Percentiles rank a stretch among this genome's conserved stretches.
Evolutionary conservation across 2,797 vertebrate species (phyloP).

Genomic region (Orestias chungarensis): DNA sequence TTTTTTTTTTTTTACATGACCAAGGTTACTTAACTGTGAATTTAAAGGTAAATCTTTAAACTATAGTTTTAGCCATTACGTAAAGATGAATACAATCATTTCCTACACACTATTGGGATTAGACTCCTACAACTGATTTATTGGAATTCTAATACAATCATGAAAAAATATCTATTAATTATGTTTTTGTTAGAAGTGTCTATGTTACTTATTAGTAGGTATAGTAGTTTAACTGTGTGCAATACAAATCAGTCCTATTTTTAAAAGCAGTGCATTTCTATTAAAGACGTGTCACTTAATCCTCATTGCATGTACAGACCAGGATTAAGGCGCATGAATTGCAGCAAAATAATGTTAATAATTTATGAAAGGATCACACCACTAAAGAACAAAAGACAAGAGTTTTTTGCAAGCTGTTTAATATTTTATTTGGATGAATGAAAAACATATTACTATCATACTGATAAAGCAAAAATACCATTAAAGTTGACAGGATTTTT

Average conservation of each 20-base stretch:
- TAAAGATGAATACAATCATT: background rate
- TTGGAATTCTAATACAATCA: background rate
- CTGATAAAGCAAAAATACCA: background rate
- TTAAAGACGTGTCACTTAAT: background rate
- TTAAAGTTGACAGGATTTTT: background rate
- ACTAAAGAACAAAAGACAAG: background rate
- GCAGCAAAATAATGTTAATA: background rate
- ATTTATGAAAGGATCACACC: background rate
- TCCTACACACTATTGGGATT: background rate
- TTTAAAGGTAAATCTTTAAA: background rate
- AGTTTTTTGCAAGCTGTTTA: background rate
- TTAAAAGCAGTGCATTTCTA: background rate
- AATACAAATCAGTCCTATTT: background rate
- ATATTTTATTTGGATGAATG: background rate
- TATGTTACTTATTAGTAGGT: background rate
- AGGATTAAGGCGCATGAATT: too few species aligned
- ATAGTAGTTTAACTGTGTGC: background rate
- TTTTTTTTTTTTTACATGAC: too few species aligned
- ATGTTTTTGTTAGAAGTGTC: background rate
- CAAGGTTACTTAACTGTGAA: too few species aligned
- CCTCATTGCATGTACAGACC: background rate
- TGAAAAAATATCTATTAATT: too few species aligned
- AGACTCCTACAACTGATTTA: background rate
- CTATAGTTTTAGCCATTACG: background rate
- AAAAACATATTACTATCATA: background rate